These are phyloP conservation scores for Volucella inanis DNA, from an alignment of 2,888 invertebrate genomes.

Conservation along the genomic window DNA sequence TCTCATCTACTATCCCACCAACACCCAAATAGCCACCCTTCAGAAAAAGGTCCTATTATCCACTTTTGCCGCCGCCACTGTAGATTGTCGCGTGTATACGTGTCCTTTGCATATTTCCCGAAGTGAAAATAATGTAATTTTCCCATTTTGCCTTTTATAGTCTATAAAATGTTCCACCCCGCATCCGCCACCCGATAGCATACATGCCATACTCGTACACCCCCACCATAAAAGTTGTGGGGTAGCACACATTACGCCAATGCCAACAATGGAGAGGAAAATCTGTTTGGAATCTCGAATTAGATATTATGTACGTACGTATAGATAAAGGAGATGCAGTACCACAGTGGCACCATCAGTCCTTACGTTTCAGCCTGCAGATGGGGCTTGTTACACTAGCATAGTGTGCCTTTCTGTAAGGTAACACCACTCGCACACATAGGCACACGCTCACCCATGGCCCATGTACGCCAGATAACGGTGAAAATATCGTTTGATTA, in stretches of 20 bases:
- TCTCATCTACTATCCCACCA: background rate
- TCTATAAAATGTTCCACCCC: conserved; percentile 62
- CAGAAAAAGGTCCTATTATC: conserved; percentile 33
- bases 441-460: conserved; percentile 12
- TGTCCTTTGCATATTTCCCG: conserved; percentile 70
- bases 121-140: conserved; percentile 77
- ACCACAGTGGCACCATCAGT: conserved; percentile 6
- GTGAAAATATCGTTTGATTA: conserved; percentile 74
- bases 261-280: conserved; percentile 75
- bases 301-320: conserved; percentile 72
- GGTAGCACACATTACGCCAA: conserved; percentile 54
- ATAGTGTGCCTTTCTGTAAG: conserved; percentile 49
- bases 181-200: too few relatives aligned
- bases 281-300: conserved; percentile 77
- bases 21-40: background rate
- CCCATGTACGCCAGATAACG: conserved; percentile 48
- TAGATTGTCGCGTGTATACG: background rate
- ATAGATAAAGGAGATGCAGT: conserved; percentile 55
- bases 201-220: conserved; percentile 24
- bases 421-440: conserved; percentile 34
- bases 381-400: conserved; percentile 65
- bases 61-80: conserved; percentile 26
- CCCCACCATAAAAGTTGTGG: background rate
- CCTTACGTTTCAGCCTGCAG: conserved; percentile 20
- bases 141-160: conserved; percentile 72